Evolutionary conservation across 2,888 invertebrate species (phyloP).

Genomic region (Drosophila austrosaltans): DNA sequence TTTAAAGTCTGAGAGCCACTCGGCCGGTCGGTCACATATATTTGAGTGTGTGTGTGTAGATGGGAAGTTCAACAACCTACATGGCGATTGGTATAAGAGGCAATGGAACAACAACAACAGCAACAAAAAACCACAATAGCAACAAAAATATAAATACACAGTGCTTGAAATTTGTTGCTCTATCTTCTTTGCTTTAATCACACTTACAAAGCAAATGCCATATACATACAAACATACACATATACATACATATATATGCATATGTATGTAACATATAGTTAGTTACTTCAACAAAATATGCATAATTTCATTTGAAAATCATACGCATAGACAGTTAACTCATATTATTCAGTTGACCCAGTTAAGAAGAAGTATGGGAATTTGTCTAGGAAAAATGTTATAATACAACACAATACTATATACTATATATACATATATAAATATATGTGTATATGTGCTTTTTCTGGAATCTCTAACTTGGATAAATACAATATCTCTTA

Average conservation of each 20-base stretch:
- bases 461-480: no score
- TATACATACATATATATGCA: no score
- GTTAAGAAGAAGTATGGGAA: neutral
- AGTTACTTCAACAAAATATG: neutral
- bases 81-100: constrained; percentile 56
- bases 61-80: constrained; percentile 65
- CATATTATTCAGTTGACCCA: neutral
- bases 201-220: neutral
- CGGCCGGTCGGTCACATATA: constrained; percentile 71
- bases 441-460: no score
- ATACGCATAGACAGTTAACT: neutral
- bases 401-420: neutral
- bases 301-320: neutral
- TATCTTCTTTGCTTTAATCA: constrained; percentile 14
- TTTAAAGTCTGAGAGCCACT: constrained; percentile 66
- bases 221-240: no score
- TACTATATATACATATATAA: no score
- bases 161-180: constrained; percentile 30
- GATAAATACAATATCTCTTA: no score
- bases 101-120: constrained; percentile 14
- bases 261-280: neutral
- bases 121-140: constrained; percentile 24
- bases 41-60: constrained; percentile 19
- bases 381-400: neutral
- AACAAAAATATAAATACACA: constrained; percentile 38